Base-by-base conservation (phyloP, 1,140 invertebrate species). In the Heliconius himera region DNA sequence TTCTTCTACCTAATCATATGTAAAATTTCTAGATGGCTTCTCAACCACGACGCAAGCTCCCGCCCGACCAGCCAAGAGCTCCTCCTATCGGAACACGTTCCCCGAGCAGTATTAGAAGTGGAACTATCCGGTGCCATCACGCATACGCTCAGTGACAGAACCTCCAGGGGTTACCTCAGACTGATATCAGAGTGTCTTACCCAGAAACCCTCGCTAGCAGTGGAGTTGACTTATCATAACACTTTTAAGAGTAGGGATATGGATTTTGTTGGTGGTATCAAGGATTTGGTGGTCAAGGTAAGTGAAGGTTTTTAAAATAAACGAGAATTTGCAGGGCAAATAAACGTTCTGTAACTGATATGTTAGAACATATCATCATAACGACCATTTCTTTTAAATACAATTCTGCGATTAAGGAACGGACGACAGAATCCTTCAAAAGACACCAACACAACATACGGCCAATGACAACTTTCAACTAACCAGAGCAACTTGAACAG, bases 11-110 rank as follows among this genome's bases (percentile, higher is more conserved):
- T 33, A 33, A 33, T 33, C 33, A 33, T 33, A 33, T 33, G 33
- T 33, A n/a, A n/a, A 18, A 74, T 74, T 60, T 18, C 83, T 46
- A 93, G 96, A 75, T 98, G 97, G 97, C 93, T 99, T 51, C 91
- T 99, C 38, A 96, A 97, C 89, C 98, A 99, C 87, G 97, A 99
- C 92, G 96, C 98, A 1, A 96, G 95, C 74, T 95, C 96, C 83
- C 95, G 98, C 26, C 98, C 98, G 0, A 97, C 98, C 1, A 97
- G 98, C 13, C 95, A 96, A 79, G 98, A 99, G 90, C 93, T 99
- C 18, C 94, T 99, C 8, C 95, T 96, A 72, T 98, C 97, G 1
- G 96, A 97, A 78, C 96, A 97, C 82, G 94, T 99, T 9, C 98
- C 98, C 6, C 97, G 93, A 96, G 46, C 96, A 95, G 95, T 98